phyloP scores from a whole-genome alignment of 2,888 invertebrate species.

The Diarsia mendica region DNA sequence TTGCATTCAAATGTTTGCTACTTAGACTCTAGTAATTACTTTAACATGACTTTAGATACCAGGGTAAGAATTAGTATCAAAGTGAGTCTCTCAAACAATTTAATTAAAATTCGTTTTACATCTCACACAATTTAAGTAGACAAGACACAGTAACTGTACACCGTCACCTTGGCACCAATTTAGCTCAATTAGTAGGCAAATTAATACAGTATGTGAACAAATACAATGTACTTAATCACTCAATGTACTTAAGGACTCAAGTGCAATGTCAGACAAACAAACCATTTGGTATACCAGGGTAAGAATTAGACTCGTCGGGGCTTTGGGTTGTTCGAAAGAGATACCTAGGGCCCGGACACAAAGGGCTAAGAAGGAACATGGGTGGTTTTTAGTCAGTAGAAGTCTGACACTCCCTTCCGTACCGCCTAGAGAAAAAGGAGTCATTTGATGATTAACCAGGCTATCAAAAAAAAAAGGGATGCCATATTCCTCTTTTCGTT shows the following conservation, averaged over 20 bases:
- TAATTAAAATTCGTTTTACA: neutral
- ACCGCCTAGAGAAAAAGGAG: no score
- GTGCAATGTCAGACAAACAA: neutral
- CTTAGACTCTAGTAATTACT: no score
- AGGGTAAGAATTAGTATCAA: neutral
- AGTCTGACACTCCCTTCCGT: no score
- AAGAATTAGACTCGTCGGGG: no score
- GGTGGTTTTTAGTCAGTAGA: no score
- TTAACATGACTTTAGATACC: no score
- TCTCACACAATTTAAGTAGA: neutral
- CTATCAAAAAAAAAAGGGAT: no score
- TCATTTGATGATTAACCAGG: no score
- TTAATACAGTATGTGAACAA: slow-evolving; percentile 35
- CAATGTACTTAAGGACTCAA: neutral
- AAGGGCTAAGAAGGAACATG: no score
- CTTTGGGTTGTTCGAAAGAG: no score
- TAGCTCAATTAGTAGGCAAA: slow-evolving; percentile 40
- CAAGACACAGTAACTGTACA: neutral
- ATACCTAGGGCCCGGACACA: no score
- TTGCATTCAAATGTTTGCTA: no score
- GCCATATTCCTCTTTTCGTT: neutral
- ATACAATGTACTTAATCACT: slow-evolving; percentile 3
- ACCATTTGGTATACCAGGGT: neutral
- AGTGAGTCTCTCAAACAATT: neutral
- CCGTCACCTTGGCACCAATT: slow-evolving; percentile 37